Evolutionary conservation across 2,797 vertebrate genomes (phyloP).

Genomic region (Peromyscus melanophrys): DNA sequence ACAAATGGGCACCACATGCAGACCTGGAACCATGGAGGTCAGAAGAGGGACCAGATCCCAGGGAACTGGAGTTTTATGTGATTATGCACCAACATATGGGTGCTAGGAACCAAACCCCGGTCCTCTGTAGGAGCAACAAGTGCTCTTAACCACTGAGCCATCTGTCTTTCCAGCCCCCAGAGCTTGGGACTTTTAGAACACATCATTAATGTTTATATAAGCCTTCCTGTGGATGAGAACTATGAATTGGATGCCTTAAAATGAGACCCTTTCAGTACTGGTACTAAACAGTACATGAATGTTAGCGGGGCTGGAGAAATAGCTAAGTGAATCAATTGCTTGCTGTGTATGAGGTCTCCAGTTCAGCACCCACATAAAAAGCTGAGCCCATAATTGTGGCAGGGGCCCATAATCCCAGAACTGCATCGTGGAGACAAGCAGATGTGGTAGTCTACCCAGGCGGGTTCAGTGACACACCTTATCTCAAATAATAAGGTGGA

Average conservation of each 20-base stretch:
- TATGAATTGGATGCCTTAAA: not conserved
- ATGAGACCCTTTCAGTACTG: not conserved
- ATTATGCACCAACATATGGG: not conserved
- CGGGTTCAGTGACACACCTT: not conserved
- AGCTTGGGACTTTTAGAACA: not conserved
- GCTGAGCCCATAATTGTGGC: not conserved
- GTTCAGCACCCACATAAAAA: not conserved
- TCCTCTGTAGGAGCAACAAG: not conserved
- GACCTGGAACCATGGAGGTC: not conserved
- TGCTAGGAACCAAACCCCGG: not conserved
- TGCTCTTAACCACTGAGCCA: not conserved
- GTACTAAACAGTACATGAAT: not conserved
- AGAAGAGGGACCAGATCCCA: not conserved
- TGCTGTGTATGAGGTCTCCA: not conserved
- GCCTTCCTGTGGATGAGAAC: not conserved
- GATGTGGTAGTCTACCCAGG: not conserved
- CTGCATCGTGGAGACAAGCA: not conserved
- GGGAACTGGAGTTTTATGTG: not conserved
- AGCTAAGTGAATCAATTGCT: not conserved
- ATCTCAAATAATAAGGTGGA: not conserved
- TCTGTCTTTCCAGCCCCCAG: not conserved
- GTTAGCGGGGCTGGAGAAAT: not conserved
- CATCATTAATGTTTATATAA: slow-evolving; percentile 27
- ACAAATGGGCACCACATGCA: not conserved
- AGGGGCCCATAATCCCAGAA: not conserved